phyloP scores from a whole-genome alignment of 2,797 vertebrate genomes.

The Zalophus californianus region DNA sequence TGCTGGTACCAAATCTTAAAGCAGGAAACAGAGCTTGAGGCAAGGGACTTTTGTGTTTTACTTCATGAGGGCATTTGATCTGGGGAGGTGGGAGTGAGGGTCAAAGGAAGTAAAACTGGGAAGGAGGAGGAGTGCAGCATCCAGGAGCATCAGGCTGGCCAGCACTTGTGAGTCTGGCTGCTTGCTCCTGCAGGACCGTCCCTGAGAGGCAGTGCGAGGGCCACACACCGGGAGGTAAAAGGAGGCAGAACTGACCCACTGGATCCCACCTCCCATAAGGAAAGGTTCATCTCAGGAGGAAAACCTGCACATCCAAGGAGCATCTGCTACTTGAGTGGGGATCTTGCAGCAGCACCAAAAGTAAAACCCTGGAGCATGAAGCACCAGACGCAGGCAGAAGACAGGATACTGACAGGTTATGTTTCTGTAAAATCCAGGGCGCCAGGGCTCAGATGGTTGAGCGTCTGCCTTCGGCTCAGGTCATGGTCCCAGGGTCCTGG shows the following conservation, averaged over 20 bases:
- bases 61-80: not conserved
- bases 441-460: no score
- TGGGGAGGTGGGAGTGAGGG: not conserved
- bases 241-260: not conserved
- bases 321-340: not conserved
- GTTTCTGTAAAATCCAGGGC: not conserved
- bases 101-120: not conserved
- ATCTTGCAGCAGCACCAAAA: not conserved
- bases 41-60: not conserved
- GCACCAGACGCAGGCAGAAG: not conserved
- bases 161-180: not conserved
- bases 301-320: not conserved
- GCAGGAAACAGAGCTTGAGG: not conserved
- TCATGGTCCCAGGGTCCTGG: no score
- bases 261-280: not conserved
- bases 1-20: not conserved
- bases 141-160: not conserved
- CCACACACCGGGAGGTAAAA: not conserved
- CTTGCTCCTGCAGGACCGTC: not conserved
- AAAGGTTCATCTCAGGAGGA: not conserved
- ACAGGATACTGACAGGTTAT: not conserved
- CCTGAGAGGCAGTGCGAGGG: not conserved
- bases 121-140: not conserved
- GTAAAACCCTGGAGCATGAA: not conserved
- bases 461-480: no score